Base-by-base conservation (phyloP, 1,140 invertebrate genomes). In the Drosophila sp. region DNA sequence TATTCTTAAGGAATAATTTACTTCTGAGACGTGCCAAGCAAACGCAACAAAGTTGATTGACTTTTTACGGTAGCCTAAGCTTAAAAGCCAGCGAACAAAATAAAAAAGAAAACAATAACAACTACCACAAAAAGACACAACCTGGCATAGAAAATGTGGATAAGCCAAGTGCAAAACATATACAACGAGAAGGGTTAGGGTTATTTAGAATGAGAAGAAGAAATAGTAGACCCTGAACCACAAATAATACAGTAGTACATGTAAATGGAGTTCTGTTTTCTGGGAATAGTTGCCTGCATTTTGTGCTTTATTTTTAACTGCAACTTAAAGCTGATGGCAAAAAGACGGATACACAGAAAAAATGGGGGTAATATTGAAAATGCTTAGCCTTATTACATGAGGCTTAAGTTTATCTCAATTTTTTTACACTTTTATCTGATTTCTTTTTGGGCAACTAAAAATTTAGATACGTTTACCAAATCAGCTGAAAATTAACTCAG, bases 21-120 rank as follows among this genome's bases (percentile, higher is more conserved):
- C 43, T 50, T 50, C 27, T 32, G 67, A 32, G 41, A 71, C 63
- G 63, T 65, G 70, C 45, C 54, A 41, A 38, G 62, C 53, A 29
- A 66, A 36, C 34, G 34, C 62, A 48, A 64, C 61, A 72, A 65
- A 65, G 69, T 72, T 72, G 62, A 72, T 65, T 72, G 69, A 72
- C 69, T 66, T 66, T 56, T 64, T 56, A 56, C 59, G 43, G 34
- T 48, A 57, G 64, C 45, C 56, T 21, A 36, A 56, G 62, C 34
- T 40, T 9, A 48, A 61, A 48, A 51, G 13, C 9, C 36, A 53
- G 50, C 27, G 25, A 45, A 51, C 54, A 59, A 18, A 54, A 21
- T 36, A 58, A 36, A 29, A 2, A 25, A 50, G 2, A 48, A 48
- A 25, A 36, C 16, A 48, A 32, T 11, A 29, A 40, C 13, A 50